These are phyloP conservation scores for Drosophila littoralis DNA, from an alignment of 1,140 invertebrate species.

Conservation along the genomic window DNA sequence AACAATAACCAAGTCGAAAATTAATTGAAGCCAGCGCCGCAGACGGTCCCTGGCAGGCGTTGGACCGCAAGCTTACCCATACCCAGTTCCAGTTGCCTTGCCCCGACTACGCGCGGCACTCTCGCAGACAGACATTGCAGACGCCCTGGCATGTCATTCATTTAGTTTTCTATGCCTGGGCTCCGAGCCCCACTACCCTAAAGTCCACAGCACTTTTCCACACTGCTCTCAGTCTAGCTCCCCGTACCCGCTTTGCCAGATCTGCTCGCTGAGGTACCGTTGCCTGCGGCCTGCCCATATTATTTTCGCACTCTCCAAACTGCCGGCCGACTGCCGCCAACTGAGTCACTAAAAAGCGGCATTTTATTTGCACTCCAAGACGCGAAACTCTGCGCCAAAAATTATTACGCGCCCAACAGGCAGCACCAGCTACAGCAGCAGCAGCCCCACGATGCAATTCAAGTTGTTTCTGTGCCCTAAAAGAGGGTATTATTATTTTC, in stretches of 20 bases:
- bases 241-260: slow-evolving; percentile 5
- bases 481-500: too few relatives aligned
- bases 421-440: slow-evolving; percentile 19
- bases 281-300: slow-evolving; percentile 55
- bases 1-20: slow-evolving; percentile 66
- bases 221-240: background rate
- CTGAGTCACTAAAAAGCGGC: slow-evolving; percentile 75
- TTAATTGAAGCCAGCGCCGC: slow-evolving; percentile 62
- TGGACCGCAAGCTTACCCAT: slow-evolving; percentile 43
- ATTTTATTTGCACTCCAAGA: slow-evolving; percentile 75
- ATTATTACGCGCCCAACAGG: slow-evolving; percentile 60
- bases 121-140: slow-evolving; percentile 48
- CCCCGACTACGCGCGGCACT: background rate
- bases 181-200: background rate
- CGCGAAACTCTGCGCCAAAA: slow-evolving; percentile 61
- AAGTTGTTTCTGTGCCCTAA: slow-evolving; percentile 6
- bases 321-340: slow-evolving; percentile 48
- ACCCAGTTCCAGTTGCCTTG: background rate
- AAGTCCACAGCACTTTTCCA: background rate
- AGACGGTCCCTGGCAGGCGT: slow-evolving; percentile 47
- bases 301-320: slow-evolving; percentile 65
- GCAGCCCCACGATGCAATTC: slow-evolving; percentile 38
- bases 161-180: slow-evolving; percentile 56
- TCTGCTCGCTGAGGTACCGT: slow-evolving; percentile 30
- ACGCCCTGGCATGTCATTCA: slow-evolving; percentile 60